Evolutionary conservation across 1,140 invertebrate species (phyloP).

Genomic region (Drosophila bocki): DNA sequence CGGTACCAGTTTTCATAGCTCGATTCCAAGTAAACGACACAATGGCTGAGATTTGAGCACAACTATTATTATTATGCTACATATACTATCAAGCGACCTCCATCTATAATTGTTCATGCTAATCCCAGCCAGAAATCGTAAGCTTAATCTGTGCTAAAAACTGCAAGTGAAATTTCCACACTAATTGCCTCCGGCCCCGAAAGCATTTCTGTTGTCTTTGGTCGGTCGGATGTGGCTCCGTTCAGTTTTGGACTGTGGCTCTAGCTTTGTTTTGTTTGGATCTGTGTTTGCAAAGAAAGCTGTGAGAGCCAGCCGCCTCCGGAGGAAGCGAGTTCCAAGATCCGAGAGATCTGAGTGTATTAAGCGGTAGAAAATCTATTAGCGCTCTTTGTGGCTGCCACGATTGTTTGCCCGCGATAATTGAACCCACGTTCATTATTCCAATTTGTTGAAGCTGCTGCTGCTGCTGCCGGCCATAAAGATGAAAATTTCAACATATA

Average conservation of each 20-base stretch:
- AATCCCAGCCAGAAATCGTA: constrained; percentile 68
- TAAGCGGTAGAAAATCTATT: constrained; percentile 77
- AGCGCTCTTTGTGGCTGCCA: constrained; percentile 67
- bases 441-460: constrained; percentile 58
- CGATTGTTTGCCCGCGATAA: constrained; percentile 80
- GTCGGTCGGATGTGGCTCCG: constrained; percentile 47
- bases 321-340: constrained; percentile 44
- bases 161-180: constrained; percentile 81
- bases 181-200: constrained; percentile 70
- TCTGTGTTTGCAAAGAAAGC: constrained; percentile 81
- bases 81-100: constrained; percentile 67
- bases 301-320: constrained; percentile 39
- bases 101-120: constrained; percentile 78
- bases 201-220: constrained; percentile 64
- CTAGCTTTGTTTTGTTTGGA: constrained; percentile 24
- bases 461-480: constrained; percentile 45
- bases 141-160: constrained; percentile 67
- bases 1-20: constrained; percentile 45
- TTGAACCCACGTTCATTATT: constrained; percentile 83
- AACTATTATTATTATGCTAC: constrained; percentile 32
- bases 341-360: constrained; percentile 9
- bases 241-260: constrained; percentile 1
- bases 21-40: constrained; percentile 47
- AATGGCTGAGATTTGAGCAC: constrained; percentile 20
- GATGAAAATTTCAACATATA: constrained; percentile 42